Evolutionary conservation across 1,140 invertebrate species (phyloP).

Genomic region (Thalassaphorura encarpata): DNA sequence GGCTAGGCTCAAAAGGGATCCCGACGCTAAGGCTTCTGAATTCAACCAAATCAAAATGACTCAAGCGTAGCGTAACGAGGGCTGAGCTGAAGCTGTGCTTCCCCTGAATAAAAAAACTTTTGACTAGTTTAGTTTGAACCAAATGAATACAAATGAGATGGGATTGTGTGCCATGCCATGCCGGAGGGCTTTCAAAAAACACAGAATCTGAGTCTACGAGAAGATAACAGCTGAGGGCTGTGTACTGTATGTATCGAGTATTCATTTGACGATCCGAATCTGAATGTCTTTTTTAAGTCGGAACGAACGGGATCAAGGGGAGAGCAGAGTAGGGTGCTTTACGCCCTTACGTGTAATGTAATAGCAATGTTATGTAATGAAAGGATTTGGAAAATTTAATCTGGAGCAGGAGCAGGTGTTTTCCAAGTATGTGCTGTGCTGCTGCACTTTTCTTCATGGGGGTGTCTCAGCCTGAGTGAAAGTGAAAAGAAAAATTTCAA

Average conservation of each 20-base stretch:
- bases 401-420: no score
- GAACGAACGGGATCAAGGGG: not conserved
- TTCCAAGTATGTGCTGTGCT: no score
- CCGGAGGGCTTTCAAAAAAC: not conserved
- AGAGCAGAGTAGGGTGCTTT: not conserved
- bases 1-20: not conserved
- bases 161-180: not conserved
- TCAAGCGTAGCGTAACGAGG: not conserved
- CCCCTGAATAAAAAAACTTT: not conserved
- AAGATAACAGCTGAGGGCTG: not conserved
- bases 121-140: no score
- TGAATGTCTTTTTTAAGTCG: not conserved
- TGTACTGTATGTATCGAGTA: not conserved
- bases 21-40: not conserved
- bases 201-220: not conserved
- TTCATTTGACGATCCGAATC: not conserved
- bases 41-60: not conserved
- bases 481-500: no score
- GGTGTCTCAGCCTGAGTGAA: no score
- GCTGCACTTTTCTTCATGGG: no score
- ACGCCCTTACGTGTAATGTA: no score
- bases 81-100: not conserved
- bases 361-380: no score
- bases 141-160: not conserved
- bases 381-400: no score